A percentile compares a stretch with the other conserved stretches of the same genome.
These are phyloP conservation scores for Baryphthengus martii DNA, from an alignment of 2,113 vertebrate genomes.

Conservation along the genomic window DNA sequence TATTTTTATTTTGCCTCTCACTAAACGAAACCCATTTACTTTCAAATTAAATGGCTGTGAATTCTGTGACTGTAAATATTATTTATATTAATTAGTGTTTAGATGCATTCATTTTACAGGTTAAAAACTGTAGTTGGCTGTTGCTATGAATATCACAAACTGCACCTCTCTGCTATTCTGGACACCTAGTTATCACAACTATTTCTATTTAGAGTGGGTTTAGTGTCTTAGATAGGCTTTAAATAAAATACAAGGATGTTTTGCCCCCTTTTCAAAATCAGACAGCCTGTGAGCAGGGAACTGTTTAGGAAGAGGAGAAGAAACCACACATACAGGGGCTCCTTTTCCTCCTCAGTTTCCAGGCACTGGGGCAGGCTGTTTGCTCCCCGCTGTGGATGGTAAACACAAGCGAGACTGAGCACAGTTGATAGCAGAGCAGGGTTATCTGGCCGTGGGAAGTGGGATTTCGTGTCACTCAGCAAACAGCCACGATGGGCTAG, in stretches of 20 bases:
- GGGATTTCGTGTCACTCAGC: rapidly evolving
- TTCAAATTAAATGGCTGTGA: not conserved
- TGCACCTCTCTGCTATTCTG: not conserved
- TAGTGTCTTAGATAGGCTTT: not conserved
- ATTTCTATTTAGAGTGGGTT: not conserved
- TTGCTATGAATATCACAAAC: not conserved
- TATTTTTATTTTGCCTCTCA: not conserved
- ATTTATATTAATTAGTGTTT: not conserved
- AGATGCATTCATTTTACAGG: not conserved
- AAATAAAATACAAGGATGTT: not conserved
- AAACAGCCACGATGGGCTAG: not conserved
- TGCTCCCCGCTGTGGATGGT: not conserved
- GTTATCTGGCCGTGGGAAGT: not conserved
- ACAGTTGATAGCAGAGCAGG: not conserved
- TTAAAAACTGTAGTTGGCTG: not conserved
- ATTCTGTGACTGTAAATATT: not conserved
- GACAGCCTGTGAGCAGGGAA: not conserved
- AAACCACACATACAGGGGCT: not conserved
- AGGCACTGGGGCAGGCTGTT: not conserved
- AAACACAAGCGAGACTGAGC: not conserved
- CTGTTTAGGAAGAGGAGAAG: not conserved
- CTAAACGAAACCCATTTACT: not conserved
- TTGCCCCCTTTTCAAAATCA: not conserved
- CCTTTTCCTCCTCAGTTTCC: not conserved
- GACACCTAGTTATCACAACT: not conserved